These are phyloP conservation scores for Gallinago paraguaiae DNA, from an alignment of 2,113 vertebrate species.

Conservation along the genomic window DNA sequence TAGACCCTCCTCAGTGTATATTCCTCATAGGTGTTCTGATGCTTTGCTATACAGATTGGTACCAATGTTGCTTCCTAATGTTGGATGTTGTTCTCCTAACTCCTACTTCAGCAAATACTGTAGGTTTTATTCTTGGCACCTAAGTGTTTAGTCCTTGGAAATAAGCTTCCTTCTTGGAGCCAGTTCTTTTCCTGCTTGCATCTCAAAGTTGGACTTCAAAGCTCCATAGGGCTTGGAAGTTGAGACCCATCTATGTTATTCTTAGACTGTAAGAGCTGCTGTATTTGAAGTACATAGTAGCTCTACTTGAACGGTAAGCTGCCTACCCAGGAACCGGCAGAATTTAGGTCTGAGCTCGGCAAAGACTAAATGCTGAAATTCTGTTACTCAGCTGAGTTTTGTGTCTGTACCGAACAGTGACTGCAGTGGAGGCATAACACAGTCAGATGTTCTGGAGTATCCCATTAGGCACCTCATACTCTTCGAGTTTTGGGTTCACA, in stretches of 20 bases:
- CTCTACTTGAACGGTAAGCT: background rate
- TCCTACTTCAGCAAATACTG: background rate
- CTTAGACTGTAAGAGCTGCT: background rate
- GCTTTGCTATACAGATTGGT: background rate
- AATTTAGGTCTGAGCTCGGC: background rate
- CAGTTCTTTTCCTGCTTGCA: slow-evolving; percentile 24
- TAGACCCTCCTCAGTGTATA: background rate
- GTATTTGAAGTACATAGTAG: background rate
- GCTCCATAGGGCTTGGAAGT: background rate
- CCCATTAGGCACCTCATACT: background rate
- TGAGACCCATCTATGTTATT: background rate
- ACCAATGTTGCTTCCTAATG: background rate
- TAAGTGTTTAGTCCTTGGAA: background rate
- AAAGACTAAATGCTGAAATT: background rate
- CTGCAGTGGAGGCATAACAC: accelerated
- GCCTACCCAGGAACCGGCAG: background rate
- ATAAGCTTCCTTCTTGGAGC: background rate
- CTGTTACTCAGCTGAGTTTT: background rate
- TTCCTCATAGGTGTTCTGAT: background rate
- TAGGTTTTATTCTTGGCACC: background rate
- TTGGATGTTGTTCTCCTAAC: background rate
- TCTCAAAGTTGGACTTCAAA: background rate
- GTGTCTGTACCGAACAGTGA: accelerated
- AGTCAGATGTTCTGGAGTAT: background rate
- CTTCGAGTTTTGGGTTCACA: background rate